Evolutionary conservation across 30 jellyfish, hydroid and myxozoan species (phyloP).

Genomic region (Sanderia malayensis): DNA sequence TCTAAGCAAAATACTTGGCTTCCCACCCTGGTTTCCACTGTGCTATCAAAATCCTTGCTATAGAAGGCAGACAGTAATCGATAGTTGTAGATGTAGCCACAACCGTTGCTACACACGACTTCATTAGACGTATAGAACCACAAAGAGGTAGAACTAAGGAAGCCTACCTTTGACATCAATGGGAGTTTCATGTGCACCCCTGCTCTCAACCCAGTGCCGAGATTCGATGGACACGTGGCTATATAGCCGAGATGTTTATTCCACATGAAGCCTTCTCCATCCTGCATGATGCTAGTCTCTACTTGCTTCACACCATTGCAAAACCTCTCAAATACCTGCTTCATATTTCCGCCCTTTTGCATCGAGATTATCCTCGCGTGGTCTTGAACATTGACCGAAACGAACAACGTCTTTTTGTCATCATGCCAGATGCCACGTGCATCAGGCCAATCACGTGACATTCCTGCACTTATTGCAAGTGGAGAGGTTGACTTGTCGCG

Average conservation of each 20-base stretch:
- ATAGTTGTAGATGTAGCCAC: background rate
- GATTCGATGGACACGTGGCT: conserved; percentile 82
- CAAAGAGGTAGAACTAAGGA: background rate
- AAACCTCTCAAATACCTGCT: conserved; percentile 66
- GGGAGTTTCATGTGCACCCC: conserved; percentile 89
- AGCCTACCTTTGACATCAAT: conserved; percentile 48
- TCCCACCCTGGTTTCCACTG: background rate
- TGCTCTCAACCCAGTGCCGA: conserved; percentile 91
- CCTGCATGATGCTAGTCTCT: conserved; percentile 42
- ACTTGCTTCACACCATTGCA: conserved; percentile 73
- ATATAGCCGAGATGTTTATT: conserved; percentile 81
- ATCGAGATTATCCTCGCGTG: conserved; percentile 82
- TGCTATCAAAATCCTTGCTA: background rate
- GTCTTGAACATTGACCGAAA: conserved; percentile 84
- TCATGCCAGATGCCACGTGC: conserved; percentile 90
- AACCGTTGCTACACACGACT: no score
- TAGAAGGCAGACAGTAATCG: background rate
- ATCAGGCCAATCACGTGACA: conserved; percentile 96
- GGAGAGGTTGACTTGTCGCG: conserved; percentile 88
- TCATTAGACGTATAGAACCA: no score
- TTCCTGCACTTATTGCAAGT: conserved; percentile 74
- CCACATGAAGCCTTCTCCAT: conserved; percentile 83
- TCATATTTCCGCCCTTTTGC: conserved; percentile 88
- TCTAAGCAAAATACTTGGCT: background rate
- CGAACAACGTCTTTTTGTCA: conserved; percentile 68